Conservation (phyloP, 2,888 invertebrate species). For the Hyles lineata region DNA sequence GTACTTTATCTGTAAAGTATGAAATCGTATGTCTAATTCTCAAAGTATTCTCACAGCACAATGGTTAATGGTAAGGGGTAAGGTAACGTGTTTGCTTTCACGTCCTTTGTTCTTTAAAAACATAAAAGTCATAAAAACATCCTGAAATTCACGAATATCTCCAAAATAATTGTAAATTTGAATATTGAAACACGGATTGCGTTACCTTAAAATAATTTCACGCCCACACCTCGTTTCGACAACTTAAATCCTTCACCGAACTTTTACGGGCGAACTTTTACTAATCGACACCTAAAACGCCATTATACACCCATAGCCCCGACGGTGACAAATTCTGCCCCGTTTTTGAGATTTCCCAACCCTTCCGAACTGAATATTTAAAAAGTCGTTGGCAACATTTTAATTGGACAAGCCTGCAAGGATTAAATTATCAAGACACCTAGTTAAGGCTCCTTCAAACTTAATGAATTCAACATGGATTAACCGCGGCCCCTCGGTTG, state of each 20-base stretch:
- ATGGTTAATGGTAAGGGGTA: too few relatives aligned
- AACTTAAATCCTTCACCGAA: conserved; percentile 60
- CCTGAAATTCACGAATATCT: neutral
- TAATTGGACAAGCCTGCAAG: conserved; percentile 82
- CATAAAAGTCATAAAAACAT: too few relatives aligned
- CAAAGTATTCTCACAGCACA: too few relatives aligned
- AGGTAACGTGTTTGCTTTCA: too few relatives aligned
- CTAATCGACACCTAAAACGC: conserved; percentile 82
- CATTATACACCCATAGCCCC: conserved; percentile 77
- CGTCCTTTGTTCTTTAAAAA: too few relatives aligned
- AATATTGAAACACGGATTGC: neutral
- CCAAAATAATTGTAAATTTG: neutral
- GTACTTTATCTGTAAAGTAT: too few relatives aligned
- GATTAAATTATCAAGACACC: conserved; percentile 86
- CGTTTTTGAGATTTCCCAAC: conserved; percentile 76
- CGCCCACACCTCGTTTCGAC: conserved; percentile 41
- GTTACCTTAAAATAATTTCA: conserved; percentile 39
- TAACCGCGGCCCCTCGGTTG: conserved; percentile 56
- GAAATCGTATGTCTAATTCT: too few relatives aligned
- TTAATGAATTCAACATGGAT: conserved; percentile 83
- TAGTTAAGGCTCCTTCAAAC: conserved; percentile 78
- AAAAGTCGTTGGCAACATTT: conserved; percentile 83
- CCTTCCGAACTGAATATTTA: conserved; percentile 81
- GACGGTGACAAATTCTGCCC: conserved; percentile 75
- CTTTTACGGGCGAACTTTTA: conserved; percentile 68